Evolutionary conservation across 2,888 invertebrate species (phyloP), one percentile per base, ranked within the genome.

Genomic region (Notodonta ziczac): DNA sequence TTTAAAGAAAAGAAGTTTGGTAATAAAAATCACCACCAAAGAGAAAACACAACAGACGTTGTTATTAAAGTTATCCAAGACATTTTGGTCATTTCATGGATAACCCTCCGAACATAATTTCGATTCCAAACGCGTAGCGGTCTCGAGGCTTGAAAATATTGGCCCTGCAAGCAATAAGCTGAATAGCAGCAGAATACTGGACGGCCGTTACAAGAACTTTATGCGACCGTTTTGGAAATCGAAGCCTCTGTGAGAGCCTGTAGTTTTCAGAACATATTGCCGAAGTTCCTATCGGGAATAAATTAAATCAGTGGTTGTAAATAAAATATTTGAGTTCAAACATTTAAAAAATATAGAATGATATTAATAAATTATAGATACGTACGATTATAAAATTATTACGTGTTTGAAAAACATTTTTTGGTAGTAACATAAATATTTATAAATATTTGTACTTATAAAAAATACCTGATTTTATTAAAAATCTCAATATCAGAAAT

Each of bases 121-220:
- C 71, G 78, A 87, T 86, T 85, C 86, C 76, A 73, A 66, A 68
- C 84, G 77, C 81, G 84, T 83, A 70, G 70, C 78, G 71, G 76
- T 77, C 78, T 79, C 75, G 77, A 67, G 75, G 80, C 76, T 84
- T 77, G 81, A 81, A 86, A 86, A 87, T 86, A 85, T 86, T 85
- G 85, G 83, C 80, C 78, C 72, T 69, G 78, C 78, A 77, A 76
- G 83, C 83, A 85, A 87, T 87, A 85, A 86, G 77, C 80, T 79
- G 77, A 78, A 84, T 83, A 79, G 77, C 80, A 77, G 76, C 74
- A 77, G 83, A 85, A 82, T 82, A 85, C 82, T 82, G 81, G 80
- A 76, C 81, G 81, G 74, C 77, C 78, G 81, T 83, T 85, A 82
- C 80, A 74, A 74, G 73, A 73, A 79, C 80, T 84, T 44, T 83